A percentile compares a stretch with the other conserved stretches of the same genome.
These are phyloP conservation scores for Salminus brasiliensis DNA, from an alignment of 2,113 vertebrate genomes.

Conservation along the genomic window DNA sequence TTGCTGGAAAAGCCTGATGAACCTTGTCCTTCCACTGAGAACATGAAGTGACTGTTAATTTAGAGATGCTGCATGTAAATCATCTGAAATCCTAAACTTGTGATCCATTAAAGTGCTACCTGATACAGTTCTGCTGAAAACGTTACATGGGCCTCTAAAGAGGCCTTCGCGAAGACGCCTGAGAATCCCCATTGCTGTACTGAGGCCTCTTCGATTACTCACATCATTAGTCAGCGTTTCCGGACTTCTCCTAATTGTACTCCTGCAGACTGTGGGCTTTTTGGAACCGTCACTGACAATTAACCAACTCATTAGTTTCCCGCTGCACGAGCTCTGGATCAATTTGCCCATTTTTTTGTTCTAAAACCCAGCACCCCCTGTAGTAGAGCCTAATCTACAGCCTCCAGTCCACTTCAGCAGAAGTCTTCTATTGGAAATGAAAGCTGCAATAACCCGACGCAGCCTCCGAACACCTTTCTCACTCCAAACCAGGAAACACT, in stretches of 20 bases:
- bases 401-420: neutral
- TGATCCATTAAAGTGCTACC: conserved; percentile 12
- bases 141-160: neutral
- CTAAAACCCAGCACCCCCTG: neutral
- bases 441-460: neutral
- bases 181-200: conserved; percentile 43
- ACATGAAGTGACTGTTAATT: neutral
- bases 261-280: conserved; percentile 75
- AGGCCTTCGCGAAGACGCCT: neutral
- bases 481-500: neutral
- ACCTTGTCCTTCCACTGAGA: neutral
- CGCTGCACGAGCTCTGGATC: conserved; percentile 57
- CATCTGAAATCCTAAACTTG: neutral
- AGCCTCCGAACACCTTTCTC: neutral
- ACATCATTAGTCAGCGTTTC: conserved; percentile 69
- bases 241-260: conserved; percentile 78
- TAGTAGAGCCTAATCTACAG: conserved; percentile 19
- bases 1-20: neutral
- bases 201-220: conserved; percentile 68
- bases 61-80: conserved; percentile 16
- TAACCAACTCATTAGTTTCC: conserved; percentile 83
- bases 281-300: conserved; percentile 80
- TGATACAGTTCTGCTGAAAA: conserved; percentile 7
- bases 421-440: too few relatives aligned
- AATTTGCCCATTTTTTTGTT: neutral